These are phyloP conservation scores for Empis stercorea DNA, from an alignment of 2,888 invertebrate genomes.

Conservation along the genomic window DNA sequence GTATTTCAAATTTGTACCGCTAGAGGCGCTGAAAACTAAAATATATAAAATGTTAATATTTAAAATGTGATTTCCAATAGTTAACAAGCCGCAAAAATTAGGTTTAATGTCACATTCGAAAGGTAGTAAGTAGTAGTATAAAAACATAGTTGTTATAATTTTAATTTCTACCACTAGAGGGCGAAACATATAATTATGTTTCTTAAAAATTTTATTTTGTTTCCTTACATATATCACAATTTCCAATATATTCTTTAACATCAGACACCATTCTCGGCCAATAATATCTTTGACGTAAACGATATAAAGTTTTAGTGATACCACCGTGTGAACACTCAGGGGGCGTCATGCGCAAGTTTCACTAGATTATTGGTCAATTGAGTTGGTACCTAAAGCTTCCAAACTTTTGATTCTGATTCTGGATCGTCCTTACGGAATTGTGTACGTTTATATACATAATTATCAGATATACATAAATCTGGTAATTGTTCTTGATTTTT, in stretches of 20 bases:
- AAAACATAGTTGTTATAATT: too few species aligned
- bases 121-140: too few species aligned
- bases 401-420: not conserved
- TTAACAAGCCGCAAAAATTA: too few species aligned
- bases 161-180: too few species aligned
- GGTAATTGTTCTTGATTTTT: not conserved
- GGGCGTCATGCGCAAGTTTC: not conserved
- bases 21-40: too few species aligned
- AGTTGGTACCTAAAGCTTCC: not conserved
- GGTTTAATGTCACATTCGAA: too few species aligned
- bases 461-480: not conserved
- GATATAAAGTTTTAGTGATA: not conserved
- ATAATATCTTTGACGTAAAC: not conserved
- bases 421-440: not conserved
- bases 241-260: not conserved
- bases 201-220: too few species aligned
- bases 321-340: not conserved
- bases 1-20: too few species aligned
- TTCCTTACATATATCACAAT: slow-evolving; percentile 1
- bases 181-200: too few species aligned
- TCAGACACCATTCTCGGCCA: slow-evolving; percentile 8
- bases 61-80: too few species aligned
- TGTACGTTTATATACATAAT: not conserved
- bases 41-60: too few species aligned
- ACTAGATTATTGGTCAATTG: not conserved